Evolutionary conservation across 2,888 invertebrate genomes (phyloP), one percentile per base, ranked within the genome.

Genomic region (Agrypnus murinus): DNA sequence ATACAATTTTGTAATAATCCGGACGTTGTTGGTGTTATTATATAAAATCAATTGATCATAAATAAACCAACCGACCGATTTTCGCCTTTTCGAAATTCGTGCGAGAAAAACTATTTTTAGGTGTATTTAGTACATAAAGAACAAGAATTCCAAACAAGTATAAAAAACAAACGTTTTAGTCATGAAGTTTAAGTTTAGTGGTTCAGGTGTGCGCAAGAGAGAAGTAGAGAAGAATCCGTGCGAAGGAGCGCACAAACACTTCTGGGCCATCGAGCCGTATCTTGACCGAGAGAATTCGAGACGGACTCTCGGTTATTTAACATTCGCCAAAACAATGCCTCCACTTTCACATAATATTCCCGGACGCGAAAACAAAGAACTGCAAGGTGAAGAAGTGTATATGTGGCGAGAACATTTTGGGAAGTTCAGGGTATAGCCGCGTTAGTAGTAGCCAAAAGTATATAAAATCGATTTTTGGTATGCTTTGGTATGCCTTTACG

Each of bases 241-340:
- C 46, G 36, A 63, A 45, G 53, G 34, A 48, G 62, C 17, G 63
- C 55, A 10, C 10, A 38, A 59, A 64, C 64, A 48, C 67, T 48
- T 38, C 53, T 50, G 67, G 69, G 69, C 60, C 72, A 64, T 70
- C 66, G 65, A 71, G 73, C 73, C 74, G 74, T 74, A 60, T 73
- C 74, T 69, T 65, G 73, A 55, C 73, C 73, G 70, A 69, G 59
- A 71, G 73, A 73, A 75, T 69, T 73, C 73, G 75, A 75, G 69
- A 73, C 69, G 71, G 73, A 64, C 69, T 48, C 73, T 63, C 71
- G 71, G 58, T 69, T 66, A 70, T 70, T 70, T 70, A 67, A 69
- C 70, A 67, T 73, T 73, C 64, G 73, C 64, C 73, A 73, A 70
- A 70, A 73, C 72, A 73, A 73, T 66, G 57, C 66, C 43, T 53